A percentile compares a stretch with the other conserved stretches of the same genome.
Evolutionary conservation across 2,888 invertebrate species (phyloP).

Genomic region (Synergus gifuensis): DNA sequence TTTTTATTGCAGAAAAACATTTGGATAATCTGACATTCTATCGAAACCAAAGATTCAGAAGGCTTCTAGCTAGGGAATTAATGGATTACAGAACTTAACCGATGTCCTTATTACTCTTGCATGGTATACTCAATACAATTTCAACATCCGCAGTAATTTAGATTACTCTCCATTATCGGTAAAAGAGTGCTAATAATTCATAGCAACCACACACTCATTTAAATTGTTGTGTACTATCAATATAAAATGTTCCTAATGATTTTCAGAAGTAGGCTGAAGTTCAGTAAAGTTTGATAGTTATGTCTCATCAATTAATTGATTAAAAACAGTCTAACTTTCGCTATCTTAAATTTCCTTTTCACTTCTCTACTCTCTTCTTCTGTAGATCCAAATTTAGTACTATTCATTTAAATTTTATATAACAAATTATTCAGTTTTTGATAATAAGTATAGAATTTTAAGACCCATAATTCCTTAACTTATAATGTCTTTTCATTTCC

Average conservation of each 20-base stretch:
- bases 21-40: conserved; percentile 12
- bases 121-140: conserved; percentile 28
- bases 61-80: conserved; percentile 16
- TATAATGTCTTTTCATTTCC: conserved; percentile 57
- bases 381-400: not conserved
- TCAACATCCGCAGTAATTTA: conserved; percentile 9
- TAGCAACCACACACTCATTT: conserved; percentile 1
- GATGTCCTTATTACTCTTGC: conserved; percentile 11
- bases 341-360: conserved; percentile 5
- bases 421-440: not conserved
- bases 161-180: conserved; percentile 5
- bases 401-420: not conserved
- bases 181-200: conserved; percentile 26
- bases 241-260: conserved; percentile 12
- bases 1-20: conserved; percentile 23
- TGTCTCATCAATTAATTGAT: conserved; percentile 17
- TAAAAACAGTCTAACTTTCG: not conserved
- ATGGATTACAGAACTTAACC: conserved; percentile 23
- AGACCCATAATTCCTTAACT: not conserved
- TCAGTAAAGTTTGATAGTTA: not conserved
- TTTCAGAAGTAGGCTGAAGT: conserved; percentile 30
- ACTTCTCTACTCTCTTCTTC: conserved; percentile 11
- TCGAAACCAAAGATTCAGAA: conserved; percentile 12
- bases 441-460: not conserved
- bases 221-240: conserved; percentile 12